These are phyloP conservation scores for Emesis russula DNA, from an alignment of 2,888 invertebrate species.

Conservation along the genomic window DNA sequence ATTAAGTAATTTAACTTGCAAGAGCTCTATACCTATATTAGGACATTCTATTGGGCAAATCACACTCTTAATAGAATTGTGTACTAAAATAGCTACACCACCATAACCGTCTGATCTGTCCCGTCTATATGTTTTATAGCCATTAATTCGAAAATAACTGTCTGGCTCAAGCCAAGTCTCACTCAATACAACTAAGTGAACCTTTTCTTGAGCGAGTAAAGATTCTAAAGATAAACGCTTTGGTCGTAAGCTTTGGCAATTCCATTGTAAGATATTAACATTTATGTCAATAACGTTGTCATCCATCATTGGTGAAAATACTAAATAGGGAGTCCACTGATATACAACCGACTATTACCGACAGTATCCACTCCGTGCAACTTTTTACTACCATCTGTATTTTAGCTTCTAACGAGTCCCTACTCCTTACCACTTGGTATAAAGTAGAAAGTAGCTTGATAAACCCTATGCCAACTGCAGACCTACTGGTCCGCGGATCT, in stretches of 20 bases:
- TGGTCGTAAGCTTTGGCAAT: constrained; percentile 39
- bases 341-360: background rate
- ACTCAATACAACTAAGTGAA: constrained; percentile 28
- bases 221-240: constrained; percentile 31
- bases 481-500: background rate
- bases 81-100: background rate
- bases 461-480: background rate
- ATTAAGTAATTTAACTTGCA: background rate
- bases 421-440: background rate
- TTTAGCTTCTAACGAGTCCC: background rate
- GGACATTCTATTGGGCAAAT: background rate
- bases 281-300: background rate
- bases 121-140: background rate
- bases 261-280: constrained; percentile 41
- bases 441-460: background rate
- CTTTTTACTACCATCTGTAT: background rate
- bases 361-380: background rate
- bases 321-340: background rate
- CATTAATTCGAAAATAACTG: background rate
- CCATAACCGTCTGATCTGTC: background rate
- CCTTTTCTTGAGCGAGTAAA: constrained; percentile 37
- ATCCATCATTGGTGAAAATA: background rate
- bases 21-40: background rate
- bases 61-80: background rate
- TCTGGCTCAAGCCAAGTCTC: constrained; percentile 16